phyloP scores from a whole-genome alignment of 1,140 invertebrate species.

The Philopotamus ludificatus region DNA sequence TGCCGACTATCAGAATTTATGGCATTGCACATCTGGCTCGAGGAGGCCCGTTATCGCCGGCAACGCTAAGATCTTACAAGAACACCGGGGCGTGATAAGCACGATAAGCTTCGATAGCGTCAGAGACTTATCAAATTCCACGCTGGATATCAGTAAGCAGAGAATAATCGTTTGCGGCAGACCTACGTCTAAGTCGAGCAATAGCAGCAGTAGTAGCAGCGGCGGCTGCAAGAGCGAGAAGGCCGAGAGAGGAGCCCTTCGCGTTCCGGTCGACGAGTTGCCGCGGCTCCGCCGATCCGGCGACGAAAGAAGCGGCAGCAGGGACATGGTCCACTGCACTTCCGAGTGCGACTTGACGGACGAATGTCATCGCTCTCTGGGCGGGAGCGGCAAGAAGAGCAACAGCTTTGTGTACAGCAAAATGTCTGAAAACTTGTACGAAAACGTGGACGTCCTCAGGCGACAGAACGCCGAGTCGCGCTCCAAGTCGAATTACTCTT shows the following conservation, averaged over 20 bases:
- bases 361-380: constrained; percentile 33
- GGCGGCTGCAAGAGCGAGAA: constrained; percentile 12
- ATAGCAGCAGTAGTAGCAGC: constrained; percentile 7
- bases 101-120: constrained; percentile 39
- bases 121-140: constrained; percentile 31
- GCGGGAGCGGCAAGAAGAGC: background rate
- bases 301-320: constrained; percentile 47
- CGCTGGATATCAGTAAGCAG: constrained; percentile 24
- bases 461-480: background rate
- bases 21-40: constrained; percentile 35
- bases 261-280: background rate
- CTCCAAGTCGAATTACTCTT: background rate
- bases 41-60: constrained; percentile 19
- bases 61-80: constrained; percentile 17
- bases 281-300: background rate
- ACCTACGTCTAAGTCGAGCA: constrained; percentile 44
- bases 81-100: constrained; percentile 35
- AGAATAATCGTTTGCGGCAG: constrained; percentile 39
- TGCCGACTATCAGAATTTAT: constrained; percentile 39
- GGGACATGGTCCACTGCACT: constrained; percentile 31
- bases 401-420: background rate
- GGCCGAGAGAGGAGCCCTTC: constrained; percentile 46
- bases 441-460: constrained; percentile 2
- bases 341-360: constrained; percentile 38
- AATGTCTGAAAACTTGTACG: constrained; percentile 2